Evolutionary conservation across 2,797 vertebrate species (phyloP).

Genomic region (Rhincodon typus): DNA sequence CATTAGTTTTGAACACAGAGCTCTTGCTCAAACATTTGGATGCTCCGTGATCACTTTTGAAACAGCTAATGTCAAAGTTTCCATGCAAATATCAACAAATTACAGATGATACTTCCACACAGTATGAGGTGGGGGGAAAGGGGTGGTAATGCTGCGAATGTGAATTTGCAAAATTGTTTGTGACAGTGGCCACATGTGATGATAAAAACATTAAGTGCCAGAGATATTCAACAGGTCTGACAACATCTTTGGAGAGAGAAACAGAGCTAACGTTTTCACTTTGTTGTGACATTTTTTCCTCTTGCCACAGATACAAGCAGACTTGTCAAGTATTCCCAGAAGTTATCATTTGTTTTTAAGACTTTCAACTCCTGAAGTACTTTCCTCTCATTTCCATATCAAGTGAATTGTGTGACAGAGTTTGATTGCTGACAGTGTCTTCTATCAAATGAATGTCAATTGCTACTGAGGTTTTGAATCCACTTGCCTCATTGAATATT

Average conservation of each 20-base stretch:
- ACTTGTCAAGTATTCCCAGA: too few species aligned
- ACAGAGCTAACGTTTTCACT: too few species aligned
- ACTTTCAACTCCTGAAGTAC: too few species aligned
- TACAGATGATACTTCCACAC: background rate
- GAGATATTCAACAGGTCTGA: too few species aligned
- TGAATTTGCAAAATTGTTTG: background rate
- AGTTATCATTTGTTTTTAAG: too few species aligned
- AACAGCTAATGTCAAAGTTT: background rate
- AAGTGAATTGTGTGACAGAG: background rate
- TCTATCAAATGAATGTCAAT: background rate
- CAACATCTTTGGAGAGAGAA: too few species aligned
- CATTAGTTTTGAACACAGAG: background rate
- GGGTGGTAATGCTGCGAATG: background rate
- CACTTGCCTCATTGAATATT: background rate
- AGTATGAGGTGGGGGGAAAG: background rate
- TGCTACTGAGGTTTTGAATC: too few species aligned
- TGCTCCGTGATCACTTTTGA: background rate
- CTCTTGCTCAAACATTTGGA: background rate
- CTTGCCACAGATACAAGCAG: too few species aligned
- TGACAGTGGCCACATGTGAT: background rate
- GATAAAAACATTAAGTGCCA: too few species aligned
- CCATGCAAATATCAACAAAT: background rate
- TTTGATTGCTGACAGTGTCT: background rate
- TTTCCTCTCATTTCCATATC: background rate
- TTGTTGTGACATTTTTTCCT: too few species aligned